Conservation (phyloP, 2,797 vertebrate genomes). For the Orestias chungarensis region DNA sequence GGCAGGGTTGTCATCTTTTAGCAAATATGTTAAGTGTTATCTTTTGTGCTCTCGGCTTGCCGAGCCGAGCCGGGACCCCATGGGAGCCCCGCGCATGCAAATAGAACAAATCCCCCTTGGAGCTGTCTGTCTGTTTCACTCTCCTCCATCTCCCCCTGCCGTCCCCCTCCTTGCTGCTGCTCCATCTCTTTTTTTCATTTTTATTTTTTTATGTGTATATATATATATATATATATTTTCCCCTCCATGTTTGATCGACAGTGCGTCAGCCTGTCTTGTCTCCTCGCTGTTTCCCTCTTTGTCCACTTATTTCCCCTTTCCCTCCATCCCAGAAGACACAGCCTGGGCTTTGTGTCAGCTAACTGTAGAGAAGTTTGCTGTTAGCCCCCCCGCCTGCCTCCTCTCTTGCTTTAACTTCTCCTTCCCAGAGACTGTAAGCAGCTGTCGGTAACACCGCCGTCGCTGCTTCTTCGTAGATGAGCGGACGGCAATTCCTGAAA, state of each 20-base stretch:
- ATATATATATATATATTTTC: no score
- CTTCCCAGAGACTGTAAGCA: slow-evolving; percentile 89
- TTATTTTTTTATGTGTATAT: slow-evolving; percentile 25
- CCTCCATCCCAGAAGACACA: slow-evolving; percentile 61
- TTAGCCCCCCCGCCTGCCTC: slow-evolving; percentile 52
- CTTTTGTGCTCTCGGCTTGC: slow-evolving; percentile 92
- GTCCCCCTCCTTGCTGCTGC: background rate
- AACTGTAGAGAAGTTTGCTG: slow-evolving; percentile 57
- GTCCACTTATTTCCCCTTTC: slow-evolving; percentile 63
- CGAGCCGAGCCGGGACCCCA: slow-evolving; percentile 86
- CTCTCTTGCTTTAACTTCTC: slow-evolving; percentile 90
- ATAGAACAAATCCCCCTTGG: slow-evolving; percentile 94
- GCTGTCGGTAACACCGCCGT: slow-evolving; percentile 88
- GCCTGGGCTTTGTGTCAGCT: slow-evolving; percentile 63
- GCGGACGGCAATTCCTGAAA: slow-evolving; percentile 89
- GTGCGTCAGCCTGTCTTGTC: slow-evolving; percentile 67
- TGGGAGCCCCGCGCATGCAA: slow-evolving; percentile 92
- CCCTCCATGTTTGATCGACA: slow-evolving; percentile 55
- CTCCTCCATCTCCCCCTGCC: slow-evolving; percentile 63
- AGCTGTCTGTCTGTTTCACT: slow-evolving; percentile 81
- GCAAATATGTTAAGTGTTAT: slow-evolving; percentile 99
- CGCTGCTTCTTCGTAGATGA: slow-evolving; percentile 88
- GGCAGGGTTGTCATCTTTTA: slow-evolving; percentile 97
- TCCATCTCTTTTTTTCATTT: slow-evolving; percentile 1
- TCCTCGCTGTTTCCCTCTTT: slow-evolving; percentile 67